Conservation (phyloP, 2,888 invertebrate genomes). For the Acronicta psi region DNA sequence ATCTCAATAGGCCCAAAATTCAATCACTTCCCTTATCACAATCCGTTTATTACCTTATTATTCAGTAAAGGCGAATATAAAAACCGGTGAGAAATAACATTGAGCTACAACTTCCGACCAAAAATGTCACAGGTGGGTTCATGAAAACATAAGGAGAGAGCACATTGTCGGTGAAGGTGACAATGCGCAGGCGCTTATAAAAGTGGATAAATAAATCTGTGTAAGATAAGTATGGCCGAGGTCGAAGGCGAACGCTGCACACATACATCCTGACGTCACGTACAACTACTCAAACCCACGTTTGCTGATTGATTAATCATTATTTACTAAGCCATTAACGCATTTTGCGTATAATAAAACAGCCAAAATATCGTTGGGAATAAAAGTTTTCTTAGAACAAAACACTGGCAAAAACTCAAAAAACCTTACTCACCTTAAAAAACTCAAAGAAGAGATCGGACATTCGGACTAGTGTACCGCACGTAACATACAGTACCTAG, state of each 20-base stretch:
- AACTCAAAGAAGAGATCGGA: slow-evolving; percentile 34
- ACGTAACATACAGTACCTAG: slow-evolving; percentile 17
- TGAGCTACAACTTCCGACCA: slow-evolving; percentile 18
- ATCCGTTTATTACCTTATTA: slow-evolving; percentile 34
- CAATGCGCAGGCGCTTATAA: slow-evolving; percentile 56
- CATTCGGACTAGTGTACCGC: slow-evolving; percentile 17
- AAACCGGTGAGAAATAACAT: not conserved
- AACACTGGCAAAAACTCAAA: slow-evolving; percentile 23
- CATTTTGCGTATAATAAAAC: slow-evolving; percentile 18
- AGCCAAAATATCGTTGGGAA: slow-evolving; percentile 9
- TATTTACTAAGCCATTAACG: slow-evolving; percentile 32
- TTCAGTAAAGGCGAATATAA: slow-evolving; percentile 25
- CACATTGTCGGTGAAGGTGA: slow-evolving; percentile 39
- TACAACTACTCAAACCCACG: slow-evolving; percentile 16
- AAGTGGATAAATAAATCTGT: slow-evolving; percentile 71
- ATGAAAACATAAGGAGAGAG: slow-evolving; percentile 28
- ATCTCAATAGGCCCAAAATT: slow-evolving; percentile 18
- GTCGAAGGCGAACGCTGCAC: slow-evolving; percentile 61
- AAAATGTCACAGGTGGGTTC: slow-evolving; percentile 20
- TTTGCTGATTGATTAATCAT: slow-evolving; percentile 55
- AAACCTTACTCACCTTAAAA: too few relatives aligned
- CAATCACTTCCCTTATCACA: slow-evolving; percentile 38
- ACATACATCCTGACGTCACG: slow-evolving; percentile 55
- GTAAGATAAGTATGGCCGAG: slow-evolving; percentile 77
- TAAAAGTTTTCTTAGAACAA: slow-evolving; percentile 26